Base-by-base conservation (phyloP, 2,797 vertebrate genomes). In the Rhabdomys pumilio region DNA sequence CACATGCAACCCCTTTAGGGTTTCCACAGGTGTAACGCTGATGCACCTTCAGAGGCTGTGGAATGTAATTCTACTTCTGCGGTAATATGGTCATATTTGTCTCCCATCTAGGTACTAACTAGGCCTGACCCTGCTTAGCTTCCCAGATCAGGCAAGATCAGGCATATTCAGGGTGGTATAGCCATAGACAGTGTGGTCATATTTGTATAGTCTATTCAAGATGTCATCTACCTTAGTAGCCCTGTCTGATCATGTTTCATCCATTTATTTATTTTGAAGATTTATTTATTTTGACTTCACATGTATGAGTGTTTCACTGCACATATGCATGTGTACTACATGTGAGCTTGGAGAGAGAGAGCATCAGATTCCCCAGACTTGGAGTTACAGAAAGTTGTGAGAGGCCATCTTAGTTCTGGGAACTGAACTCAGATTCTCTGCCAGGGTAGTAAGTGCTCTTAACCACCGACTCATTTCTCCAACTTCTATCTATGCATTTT, bases 11-110 rank as follows among this genome's bases (percentile, higher is more conserved):
- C 91, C 53, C 3, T 61, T 24, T 82, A 65, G 57, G 79, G n/a
- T 82, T 72, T 57, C 47, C 61, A 29, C 94, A 89, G 90, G 96
- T 92, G 69, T 85, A 90, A 72, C 84, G 38, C 41, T 1, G 24
- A 91, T 50, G 53, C 53, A 12, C 57, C 79, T 88, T 26, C 72
- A 63, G 93, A 89, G 82, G 57, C 38, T 53, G n/a, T 29, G 41
- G 69, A 88, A 47, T 15, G 59, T 22, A 38, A 55, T 24, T 86
- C 81, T n/a, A 59, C 69, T 20, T 26, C 0, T 0, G 86, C 75
- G 53, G 80, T 24, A 20, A 47, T 8, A 4, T 84, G 29, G 63
- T 57, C 41, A 15, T 57, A 4, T 72, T 53, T 53, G 57, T 53
- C 10, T 41, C 6, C 24, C 75, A 76, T 47, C 24, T 29, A 47